Base-by-base conservation (phyloP, 2,797 vertebrate genomes). In the Phataginus tetradactyla region DNA sequence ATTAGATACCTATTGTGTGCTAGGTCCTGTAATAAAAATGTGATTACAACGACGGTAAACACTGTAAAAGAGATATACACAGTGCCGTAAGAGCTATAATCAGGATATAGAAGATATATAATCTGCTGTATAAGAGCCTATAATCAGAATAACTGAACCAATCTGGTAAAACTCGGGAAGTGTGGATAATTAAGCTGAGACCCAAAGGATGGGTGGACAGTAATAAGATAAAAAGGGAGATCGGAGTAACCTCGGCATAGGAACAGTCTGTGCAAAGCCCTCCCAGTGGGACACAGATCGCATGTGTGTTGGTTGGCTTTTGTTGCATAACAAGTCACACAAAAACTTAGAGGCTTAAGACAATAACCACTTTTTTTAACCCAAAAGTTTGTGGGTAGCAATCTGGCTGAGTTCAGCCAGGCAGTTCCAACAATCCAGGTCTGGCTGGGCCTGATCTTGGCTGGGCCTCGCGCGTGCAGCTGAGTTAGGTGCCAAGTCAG, bases 81-180 rank as follows among this genome's bases (percentile, higher is more conserved):
- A 2, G 78, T 14, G 42, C 55, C 59, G 2, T 18, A 49, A 49
- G 39, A 57, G 77, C 34, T 74, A 12, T 55, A 87, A 49, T 64
- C 29, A 1, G 21, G 90, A 80, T 27, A 25, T 27, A 45, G 4
- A 34, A 51, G 42, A 72, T 21, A 68, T 1, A 80, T n/a, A 42
- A 57, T 72, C 92, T 57, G 75, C 61, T 42, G 12, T 9, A 37
- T 13, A 18, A 71, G 53, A 34, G 23, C 7, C 91, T 37, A 1
- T 37, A 45, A 51, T 63, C 55, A 51, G 75, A 74, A 75, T 32
- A 42, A 77, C 79, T 17, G 77, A 87, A 72, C 15, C 2, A 17
- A 91, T 27, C 68, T 49, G 87, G 15, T 78, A 86, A 94, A 71
- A 78, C 51, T 37, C 34, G 91, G 59, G n/a, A 77, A 84, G n/a